Base-by-base conservation (phyloP, 2,888 invertebrate species). In the Molorchus minor region DNA sequence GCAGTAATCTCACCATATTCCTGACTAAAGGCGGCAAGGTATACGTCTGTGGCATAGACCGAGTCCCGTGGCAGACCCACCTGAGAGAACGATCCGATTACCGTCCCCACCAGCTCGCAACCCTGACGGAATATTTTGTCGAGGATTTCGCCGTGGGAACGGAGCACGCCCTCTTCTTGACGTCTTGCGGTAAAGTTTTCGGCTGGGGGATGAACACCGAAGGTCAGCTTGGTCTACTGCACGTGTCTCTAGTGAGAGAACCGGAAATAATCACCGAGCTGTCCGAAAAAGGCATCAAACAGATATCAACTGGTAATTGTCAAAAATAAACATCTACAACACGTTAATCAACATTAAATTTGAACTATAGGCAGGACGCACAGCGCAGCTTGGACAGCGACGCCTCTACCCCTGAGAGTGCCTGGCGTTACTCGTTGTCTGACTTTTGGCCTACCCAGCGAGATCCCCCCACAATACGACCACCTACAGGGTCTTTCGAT, bases 181-280 rank as follows among this genome's bases (percentile, higher is more conserved):
- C 84, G 3, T 75, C 79, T n/a, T 80, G 82, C 54, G 85, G 85
- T 3, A 84, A 85, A 70, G 85, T 87, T 1, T 84, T 83, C 72
- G 86, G 83, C 0, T 87, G 87, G 87, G 87, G 87, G n/a, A 83
- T 83, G 77, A 87, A 87, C 75, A 81, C 82, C 33, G 87, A 87
- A 71, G 86, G 86, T 3, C 87, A 87, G 71, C 78, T 87, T 2
- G 87, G 87, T 1, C 74, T 87, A 0, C 84, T 85, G 0, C 84
- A 85, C 69, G 83, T 84, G 1, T 78, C 83, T n/a, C 76, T 84
- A 15, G 82, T 86, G 0, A 77, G 84, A 61, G 85, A 86, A 67
- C 87, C 87, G 0, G 82, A 84, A 71, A 75, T 84, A 7, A 81
- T 87, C 17, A 71, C 82, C 1, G 80, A 80, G 19, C 76, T 87